A percentile compares a stretch with the other conserved stretches of the same genome.
phyloP scores from a whole-genome alignment of 2,888 invertebrate genomes.

The Pycnomerus fuliginosus region DNA sequence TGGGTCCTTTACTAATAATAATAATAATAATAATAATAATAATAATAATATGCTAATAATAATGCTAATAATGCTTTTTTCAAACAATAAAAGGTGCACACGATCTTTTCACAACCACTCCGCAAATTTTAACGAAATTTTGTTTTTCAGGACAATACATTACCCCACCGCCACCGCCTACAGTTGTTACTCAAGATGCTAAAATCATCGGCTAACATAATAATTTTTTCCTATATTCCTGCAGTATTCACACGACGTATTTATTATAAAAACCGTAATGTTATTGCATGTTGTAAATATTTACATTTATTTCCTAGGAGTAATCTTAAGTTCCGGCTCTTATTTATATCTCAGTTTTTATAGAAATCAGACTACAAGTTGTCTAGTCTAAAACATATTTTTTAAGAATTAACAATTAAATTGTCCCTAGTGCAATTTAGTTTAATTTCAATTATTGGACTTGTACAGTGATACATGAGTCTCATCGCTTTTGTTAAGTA shows the following conservation, averaged over 20 bases:
- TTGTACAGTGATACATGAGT: constrained; percentile 12
- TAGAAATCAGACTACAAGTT: constrained; percentile 35
- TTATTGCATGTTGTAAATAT: constrained; percentile 27
- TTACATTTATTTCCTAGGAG: constrained; percentile 3
- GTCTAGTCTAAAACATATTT: constrained; percentile 40
- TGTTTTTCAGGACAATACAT: constrained; percentile 49
- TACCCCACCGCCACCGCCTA: constrained; percentile 46
- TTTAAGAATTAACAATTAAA: constrained; percentile 12
- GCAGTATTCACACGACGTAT: constrained; percentile 27
- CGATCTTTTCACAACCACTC: constrained; percentile 20
- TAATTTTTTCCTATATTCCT: constrained; percentile 18
- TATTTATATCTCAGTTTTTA: constrained; percentile 8
- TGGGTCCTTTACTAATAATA: constrained; percentile 34
- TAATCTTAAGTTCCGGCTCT: constrained; percentile 4
- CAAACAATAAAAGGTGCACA: constrained; percentile 16
- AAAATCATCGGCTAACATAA: constrained; percentile 16
- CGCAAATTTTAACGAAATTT: constrained; percentile 4
- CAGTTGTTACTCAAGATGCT: constrained; percentile 49
- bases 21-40: too few species aligned
- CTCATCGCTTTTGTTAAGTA: constrained; percentile 9
- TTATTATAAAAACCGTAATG: constrained; percentile 25
- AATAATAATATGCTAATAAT: too few species aligned
- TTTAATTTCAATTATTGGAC: constrained; percentile 3
- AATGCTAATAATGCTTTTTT: constrained; percentile 32
- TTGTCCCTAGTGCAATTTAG: constrained; percentile 18